phyloP scores from a whole-genome alignment of 2,113 vertebrate genomes.

The Nycticorax nycticorax region DNA sequence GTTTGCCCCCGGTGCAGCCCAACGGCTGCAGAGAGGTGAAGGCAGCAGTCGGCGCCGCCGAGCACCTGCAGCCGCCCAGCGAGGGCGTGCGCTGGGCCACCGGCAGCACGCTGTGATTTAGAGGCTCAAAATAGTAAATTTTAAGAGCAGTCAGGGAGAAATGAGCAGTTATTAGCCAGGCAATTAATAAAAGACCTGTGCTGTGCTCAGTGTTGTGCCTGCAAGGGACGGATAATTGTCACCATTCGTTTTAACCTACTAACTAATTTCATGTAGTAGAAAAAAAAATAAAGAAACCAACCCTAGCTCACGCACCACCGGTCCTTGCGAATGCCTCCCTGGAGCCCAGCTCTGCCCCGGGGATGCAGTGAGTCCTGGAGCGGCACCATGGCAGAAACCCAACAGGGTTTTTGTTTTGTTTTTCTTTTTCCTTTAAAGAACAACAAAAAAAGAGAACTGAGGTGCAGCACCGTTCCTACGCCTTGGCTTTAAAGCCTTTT shows the following conservation, averaged over 20 bases:
- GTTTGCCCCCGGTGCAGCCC: not conserved
- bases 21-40: not conserved
- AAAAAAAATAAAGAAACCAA: no score
- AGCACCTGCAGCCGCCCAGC: not conserved
- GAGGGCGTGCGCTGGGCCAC: rapidly evolving
- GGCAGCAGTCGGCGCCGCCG: rapidly evolving
- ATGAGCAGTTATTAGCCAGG: not conserved
- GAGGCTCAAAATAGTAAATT: not conserved
- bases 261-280: not conserved
- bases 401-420: not conserved
- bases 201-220: not conserved
- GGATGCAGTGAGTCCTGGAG: not conserved
- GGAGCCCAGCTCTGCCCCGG: not conserved
- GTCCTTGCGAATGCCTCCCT: not conserved
- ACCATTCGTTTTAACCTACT: not conserved
- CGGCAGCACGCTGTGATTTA: not conserved
- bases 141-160: not conserved
- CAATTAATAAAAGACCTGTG: not conserved
- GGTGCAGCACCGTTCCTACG: not conserved
- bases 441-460: not conserved
- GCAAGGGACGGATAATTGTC: not conserved
- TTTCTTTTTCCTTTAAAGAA: not conserved
- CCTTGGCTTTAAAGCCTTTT: not conserved
- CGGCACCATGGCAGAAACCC: not conserved
- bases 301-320: rapidly evolving